These are phyloP conservation scores for Chaetodon trifasciatus DNA, from an alignment of 2,797 vertebrate species.

Conservation along the genomic window DNA sequence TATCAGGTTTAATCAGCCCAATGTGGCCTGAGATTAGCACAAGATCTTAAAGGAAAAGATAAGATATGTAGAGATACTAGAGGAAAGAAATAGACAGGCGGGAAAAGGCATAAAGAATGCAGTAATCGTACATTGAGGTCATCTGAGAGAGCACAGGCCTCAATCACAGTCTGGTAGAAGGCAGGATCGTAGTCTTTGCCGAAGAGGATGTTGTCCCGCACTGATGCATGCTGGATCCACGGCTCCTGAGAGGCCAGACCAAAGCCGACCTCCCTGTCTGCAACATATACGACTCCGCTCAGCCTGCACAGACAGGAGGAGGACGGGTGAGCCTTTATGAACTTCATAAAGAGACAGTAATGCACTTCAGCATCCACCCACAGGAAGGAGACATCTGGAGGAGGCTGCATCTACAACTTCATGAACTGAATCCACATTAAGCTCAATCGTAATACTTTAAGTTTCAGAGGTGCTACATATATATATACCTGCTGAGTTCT, in stretches of 20 bases:
- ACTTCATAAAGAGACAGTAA: too few species aligned
- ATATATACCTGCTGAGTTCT: conserved; percentile 93
- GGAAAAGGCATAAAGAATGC: rapidly evolving
- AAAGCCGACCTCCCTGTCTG: conserved; percentile 88
- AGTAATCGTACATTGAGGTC: conserved; percentile 91
- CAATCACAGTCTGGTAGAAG: conserved; percentile 90
- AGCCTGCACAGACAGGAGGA: conserved; percentile 57
- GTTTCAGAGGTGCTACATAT: not conserved
- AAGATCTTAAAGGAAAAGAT: too few species aligned
- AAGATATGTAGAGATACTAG: not conserved
- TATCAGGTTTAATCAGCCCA: not conserved
- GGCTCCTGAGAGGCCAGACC: conserved; percentile 93
- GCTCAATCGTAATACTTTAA: not conserved
- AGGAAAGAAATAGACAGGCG: not conserved
- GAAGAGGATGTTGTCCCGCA: conserved; percentile 96
- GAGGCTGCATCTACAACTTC: not conserved
- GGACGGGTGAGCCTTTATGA: not conserved
- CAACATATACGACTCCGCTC: conserved; percentile 85
- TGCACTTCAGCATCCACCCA: too few species aligned
- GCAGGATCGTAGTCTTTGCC: conserved; percentile 87
- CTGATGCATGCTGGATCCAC: conserved; percentile 95
- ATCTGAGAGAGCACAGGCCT: conserved; percentile 93
- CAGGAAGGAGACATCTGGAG: too few species aligned
- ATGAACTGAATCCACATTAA: too few species aligned
- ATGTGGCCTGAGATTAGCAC: not conserved